Evolutionary conservation across 2,113 vertebrate genomes (phyloP), one percentile per base, ranked within the genome.

Genomic region (Dinomys branickii): DNA sequence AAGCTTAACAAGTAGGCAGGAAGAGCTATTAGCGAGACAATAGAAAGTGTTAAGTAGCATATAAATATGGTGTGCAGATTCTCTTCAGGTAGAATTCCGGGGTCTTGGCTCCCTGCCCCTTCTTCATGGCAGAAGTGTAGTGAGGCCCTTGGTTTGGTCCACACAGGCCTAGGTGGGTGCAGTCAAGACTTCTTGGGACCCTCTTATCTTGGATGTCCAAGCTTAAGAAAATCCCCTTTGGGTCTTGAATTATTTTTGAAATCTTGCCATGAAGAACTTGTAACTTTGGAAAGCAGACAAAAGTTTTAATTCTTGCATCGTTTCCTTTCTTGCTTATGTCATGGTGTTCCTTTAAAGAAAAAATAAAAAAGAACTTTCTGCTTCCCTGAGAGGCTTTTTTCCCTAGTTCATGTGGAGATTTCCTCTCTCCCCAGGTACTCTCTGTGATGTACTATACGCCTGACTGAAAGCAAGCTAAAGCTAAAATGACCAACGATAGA

Each of bases 241-340:
- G n/a, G 19, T 22, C 59, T 86, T 63, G 35, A 73, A 17, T 77
- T 94, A 73, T n/a, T 89, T 97, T 97, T 80, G 22, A 96, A 96
- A 88, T 91, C 47, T 95, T 96, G 61, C 52, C 12, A 59, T 91
- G 88, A 14, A 58, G 77, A 92, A 63, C 10, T 85, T 88, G 6
- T 83, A 80, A 88, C 73, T 92, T 88, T 38, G 90, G 63, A 58
- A 95, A 88, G 59, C 41, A 44, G 4, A 52, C 16, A 13, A 73
- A 73, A 30, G 6, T 5, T 88, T 88, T 92, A 44, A 75, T 96
- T 83, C 85, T 88, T 92, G 33, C 47, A 33, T 83, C 28, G 30
- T 87, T 92, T 75, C 7, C 16, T 94, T 86, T 28, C 26, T 77
- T 83, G 24, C 20, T 28, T 91, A 33, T 88, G 6, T 59, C 30